These are phyloP conservation scores for Clostera curtula DNA, from an alignment of 2,888 invertebrate genomes.

Conservation along the genomic window DNA sequence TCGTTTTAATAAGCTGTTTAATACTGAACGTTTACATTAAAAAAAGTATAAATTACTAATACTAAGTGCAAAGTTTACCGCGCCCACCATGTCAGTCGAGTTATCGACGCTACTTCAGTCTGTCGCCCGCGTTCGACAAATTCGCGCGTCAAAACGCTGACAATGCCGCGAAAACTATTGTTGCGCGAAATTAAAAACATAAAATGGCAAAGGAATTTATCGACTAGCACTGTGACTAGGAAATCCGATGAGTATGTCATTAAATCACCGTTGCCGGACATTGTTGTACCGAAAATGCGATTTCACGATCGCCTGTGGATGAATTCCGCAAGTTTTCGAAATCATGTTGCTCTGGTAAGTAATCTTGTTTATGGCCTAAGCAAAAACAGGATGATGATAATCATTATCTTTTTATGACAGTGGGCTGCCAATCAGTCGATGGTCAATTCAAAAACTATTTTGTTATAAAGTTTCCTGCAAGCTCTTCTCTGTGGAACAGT, in stretches of 20 bases:
- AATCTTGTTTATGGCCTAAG: slow-evolving; percentile 1
- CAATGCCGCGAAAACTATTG: slow-evolving; percentile 47
- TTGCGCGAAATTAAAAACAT: slow-evolving; percentile 48
- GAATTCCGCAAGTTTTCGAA: slow-evolving; percentile 38
- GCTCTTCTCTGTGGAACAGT: no score
- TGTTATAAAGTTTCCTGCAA: no score
- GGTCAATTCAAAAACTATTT: no score
- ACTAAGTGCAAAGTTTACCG: slow-evolving; percentile 19
- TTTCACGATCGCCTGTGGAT: slow-evolving; percentile 52
- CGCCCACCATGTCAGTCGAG: background rate
- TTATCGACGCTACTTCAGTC: slow-evolving; percentile 33
- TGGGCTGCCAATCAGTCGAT: no score
- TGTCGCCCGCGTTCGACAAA: slow-evolving; percentile 18
- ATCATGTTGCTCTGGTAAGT: slow-evolving; percentile 59
- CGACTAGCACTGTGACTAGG: slow-evolving; percentile 32
- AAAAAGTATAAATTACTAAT: no score
- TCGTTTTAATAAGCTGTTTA: no score
- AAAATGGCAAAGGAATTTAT: slow-evolving; percentile 46
- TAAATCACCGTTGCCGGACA: slow-evolving; percentile 45
- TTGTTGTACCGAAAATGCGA: slow-evolving; percentile 42
- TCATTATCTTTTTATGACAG: no score
- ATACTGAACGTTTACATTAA: no score
- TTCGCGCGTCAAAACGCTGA: no score
- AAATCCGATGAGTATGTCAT: slow-evolving; percentile 46
- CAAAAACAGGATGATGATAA: background rate